Conservation (phyloP, 2,888 invertebrate species). For the Halocaridina rubra region DNA sequence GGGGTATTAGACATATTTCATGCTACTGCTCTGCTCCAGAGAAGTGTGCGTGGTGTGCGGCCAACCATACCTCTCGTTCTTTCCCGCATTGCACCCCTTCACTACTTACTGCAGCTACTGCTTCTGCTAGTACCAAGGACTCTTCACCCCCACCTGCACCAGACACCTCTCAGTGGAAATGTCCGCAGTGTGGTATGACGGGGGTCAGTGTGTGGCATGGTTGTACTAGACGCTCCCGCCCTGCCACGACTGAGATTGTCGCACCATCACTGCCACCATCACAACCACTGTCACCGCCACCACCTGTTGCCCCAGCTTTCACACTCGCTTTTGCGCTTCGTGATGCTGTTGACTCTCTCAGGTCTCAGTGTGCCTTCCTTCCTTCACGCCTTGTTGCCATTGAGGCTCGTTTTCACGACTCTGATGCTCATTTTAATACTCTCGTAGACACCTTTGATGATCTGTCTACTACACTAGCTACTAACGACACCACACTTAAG, state of each 20-base stretch:
- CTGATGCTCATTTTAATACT: not conserved
- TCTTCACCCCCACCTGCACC: not conserved
- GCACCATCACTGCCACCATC: not conserved
- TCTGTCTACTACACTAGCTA: not conserved
- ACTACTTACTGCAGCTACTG: not conserved
- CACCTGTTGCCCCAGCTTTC: too few relatives aligned
- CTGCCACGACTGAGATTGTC: not conserved
- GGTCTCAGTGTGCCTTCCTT: not conserved
- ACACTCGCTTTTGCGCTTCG: too few relatives aligned
- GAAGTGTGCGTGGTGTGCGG: conserved; percentile 27
- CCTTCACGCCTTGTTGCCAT: not conserved
- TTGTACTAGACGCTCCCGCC: not conserved
- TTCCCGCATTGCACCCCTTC: not conserved
- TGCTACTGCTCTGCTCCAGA: conserved; percentile 3
- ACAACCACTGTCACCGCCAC: too few relatives aligned
- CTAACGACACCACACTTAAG: not conserved
- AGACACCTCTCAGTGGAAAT: conserved; percentile 14
- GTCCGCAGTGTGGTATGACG: not conserved
- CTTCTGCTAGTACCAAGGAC: not conserved
- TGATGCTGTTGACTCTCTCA: too few relatives aligned
- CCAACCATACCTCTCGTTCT: not conserved
- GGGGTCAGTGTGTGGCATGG: conserved; percentile 13
- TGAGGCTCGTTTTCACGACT: not conserved
- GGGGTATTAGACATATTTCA: conserved; percentile 22
- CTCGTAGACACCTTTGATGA: not conserved